phyloP scores from a whole-genome alignment of 2,888 invertebrate species.

The Antheraea assamensis region DNA sequence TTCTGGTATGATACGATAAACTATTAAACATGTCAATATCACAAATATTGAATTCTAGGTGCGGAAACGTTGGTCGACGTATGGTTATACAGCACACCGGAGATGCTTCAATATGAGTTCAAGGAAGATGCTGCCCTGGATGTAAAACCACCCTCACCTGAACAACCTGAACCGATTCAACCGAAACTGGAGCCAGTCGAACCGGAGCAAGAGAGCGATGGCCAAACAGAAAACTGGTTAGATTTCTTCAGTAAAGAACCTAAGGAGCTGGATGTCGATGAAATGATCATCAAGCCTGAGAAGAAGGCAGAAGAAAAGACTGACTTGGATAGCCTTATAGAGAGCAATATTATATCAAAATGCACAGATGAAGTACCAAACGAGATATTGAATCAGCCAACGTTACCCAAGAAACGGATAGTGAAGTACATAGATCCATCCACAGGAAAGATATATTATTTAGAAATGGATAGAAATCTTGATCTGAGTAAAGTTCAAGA shows the following conservation, averaged over 20 bases:
- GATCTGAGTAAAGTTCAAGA: constrained; percentile 71
- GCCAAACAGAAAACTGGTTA: constrained; percentile 59
- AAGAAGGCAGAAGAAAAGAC: constrained; percentile 44
- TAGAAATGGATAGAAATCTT: constrained; percentile 69
- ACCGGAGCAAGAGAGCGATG: constrained; percentile 29
- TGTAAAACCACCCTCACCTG: constrained; percentile 21
- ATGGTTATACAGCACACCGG: constrained; percentile 82
- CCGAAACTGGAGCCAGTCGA: constrained; percentile 26
- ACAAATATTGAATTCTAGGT: background rate
- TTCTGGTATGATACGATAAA: too few relatives aligned
- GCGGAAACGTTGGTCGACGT: constrained; percentile 86
- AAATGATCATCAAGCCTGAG: constrained; percentile 68
- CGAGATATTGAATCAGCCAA: constrained; percentile 48
- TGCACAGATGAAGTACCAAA: constrained; percentile 40
- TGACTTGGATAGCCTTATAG: constrained; percentile 29
- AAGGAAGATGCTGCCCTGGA: constrained; percentile 42
- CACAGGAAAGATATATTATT: constrained; percentile 71
- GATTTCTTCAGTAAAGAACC: constrained; percentile 69
- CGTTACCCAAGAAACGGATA: constrained; percentile 59
- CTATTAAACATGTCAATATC: background rate
- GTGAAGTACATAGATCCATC: constrained; percentile 72
- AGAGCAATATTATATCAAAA: constrained; percentile 28
- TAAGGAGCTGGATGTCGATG: constrained; percentile 67
- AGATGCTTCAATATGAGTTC: constrained; percentile 66
- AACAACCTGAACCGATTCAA: constrained; percentile 25